Conservation (phyloP, 1,140 invertebrate genomes). For the Sweltsa coloradensis region DNA sequence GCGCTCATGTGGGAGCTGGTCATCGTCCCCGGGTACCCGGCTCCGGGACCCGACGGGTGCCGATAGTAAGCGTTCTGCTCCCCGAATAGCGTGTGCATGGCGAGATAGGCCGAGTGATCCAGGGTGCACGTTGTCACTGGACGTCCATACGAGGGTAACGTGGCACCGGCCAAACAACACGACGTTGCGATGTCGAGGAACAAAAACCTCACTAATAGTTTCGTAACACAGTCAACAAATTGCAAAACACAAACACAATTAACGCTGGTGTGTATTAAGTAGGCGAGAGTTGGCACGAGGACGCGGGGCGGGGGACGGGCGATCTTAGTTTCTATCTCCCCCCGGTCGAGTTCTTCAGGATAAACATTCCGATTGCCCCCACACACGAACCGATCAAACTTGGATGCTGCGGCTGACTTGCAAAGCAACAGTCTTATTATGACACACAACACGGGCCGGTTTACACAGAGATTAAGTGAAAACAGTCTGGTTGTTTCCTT, state of each 20-base stretch:
- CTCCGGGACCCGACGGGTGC: constrained; percentile 30
- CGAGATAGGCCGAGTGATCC: constrained; percentile 13
- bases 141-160: neutral
- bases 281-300: too few relatives aligned
- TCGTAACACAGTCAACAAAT: too few relatives aligned
- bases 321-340: neutral
- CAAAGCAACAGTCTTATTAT: constrained; percentile 18
- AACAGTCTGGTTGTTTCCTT: constrained; percentile 26
- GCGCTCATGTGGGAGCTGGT: constrained; percentile 30
- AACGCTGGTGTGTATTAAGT: too few relatives aligned
- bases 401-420: too few relatives aligned
- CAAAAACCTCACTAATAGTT: too few relatives aligned
- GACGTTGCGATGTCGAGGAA: too few relatives aligned
- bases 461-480: constrained; percentile 26
- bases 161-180: neutral
- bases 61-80: constrained; percentile 63
- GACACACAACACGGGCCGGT: constrained; percentile 22
- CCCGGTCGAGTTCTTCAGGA: neutral
- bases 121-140: neutral
- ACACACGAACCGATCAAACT: too few relatives aligned
- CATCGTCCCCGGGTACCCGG: constrained; percentile 26
- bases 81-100: constrained; percentile 78
- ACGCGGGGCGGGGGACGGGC: neutral
- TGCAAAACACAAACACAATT: too few relatives aligned
- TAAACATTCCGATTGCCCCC: too few relatives aligned